Base-by-base conservation (phyloP, 2,113 vertebrate genomes). In the Nematolebias whitei region DNA sequence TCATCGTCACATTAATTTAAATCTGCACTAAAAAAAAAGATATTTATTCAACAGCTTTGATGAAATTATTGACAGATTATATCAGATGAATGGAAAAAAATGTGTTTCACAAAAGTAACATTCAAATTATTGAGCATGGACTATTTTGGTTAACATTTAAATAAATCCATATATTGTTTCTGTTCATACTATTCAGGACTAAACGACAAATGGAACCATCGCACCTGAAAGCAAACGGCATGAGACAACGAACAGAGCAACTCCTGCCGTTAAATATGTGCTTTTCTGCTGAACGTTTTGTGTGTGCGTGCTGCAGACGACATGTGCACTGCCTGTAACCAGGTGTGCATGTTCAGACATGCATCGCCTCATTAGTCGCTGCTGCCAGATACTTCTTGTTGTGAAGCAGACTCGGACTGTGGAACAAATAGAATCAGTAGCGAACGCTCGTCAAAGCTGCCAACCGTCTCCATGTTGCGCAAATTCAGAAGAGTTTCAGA, bases 341-440 rank as follows among this genome's bases (percentile, higher is more conserved):
- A 74, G 74, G 78, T 83, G 83, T 88, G 80, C 88, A 83, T 82
- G 88, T 90, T 80, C 70, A 83, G 85, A 89, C 90, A 78, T 60
- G 87, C 74, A 69, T 35, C 0, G 32, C 68, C 82, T 88, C 86
- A 87, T 89, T 91, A 90, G 78, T 55, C 69, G 18, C 74, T 57
- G 64, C 84, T 84, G 80, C 76, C 24, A 18, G 62, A 80, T 78
- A 84, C 76, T 77, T 86, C 77, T 87, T 87, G 84, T 86, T 80
- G 82, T 85, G 57, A 51, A 78, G 64, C 39, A 35, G 62, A 40
- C 76, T 62, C 55, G 19, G 74, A 65, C 44, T 49, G 40, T 8
- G 52, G 32, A 59, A 71, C 53, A 55, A 64, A 41, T 12, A n/a
- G n/a, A n/a, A n/a, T n/a, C n/a, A n/a, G n/a, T n/a, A n/a, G n/a